Conservation (phyloP, 2,888 invertebrate species). For the Trichopria drosophilae region DNA sequence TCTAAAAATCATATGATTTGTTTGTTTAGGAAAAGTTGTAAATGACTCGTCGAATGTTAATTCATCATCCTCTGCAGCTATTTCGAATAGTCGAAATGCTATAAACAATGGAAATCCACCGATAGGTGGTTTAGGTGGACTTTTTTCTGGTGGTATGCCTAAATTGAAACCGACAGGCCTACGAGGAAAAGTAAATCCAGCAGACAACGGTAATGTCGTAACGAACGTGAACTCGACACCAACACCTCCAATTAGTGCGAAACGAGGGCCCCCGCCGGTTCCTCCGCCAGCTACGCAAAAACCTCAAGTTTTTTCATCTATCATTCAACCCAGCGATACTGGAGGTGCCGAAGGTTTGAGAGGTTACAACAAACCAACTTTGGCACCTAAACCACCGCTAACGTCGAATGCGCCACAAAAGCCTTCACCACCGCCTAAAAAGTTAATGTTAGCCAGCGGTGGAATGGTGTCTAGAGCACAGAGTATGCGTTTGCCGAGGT, state of each 20-base stretch:
- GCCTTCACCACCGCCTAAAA: constrained; percentile 71
- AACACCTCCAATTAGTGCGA: constrained; percentile 43
- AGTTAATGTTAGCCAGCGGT: constrained; percentile 58
- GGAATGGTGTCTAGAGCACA: constrained; percentile 74
- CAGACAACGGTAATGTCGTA: constrained; percentile 37
- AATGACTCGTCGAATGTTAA: constrained; percentile 43
- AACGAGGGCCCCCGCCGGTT: constrained; percentile 80
- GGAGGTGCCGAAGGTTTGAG: constrained; percentile 43
- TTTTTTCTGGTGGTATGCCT: constrained; percentile 84
- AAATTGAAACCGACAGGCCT: constrained; percentile 73
- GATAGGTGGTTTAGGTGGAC: constrained; percentile 69
- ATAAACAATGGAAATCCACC: constrained; percentile 49
- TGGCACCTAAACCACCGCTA: constrained; percentile 82
- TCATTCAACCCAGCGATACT: constrained; percentile 9
- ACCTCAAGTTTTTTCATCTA: constrained; percentile 61
- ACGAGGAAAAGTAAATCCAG: constrained; percentile 46
- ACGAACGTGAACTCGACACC: constrained; percentile 36
- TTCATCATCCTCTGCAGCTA: constrained; percentile 33
- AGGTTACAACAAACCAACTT: constrained; percentile 71
- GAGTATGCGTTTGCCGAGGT: constrained; percentile 82
- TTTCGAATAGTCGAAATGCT: constrained; percentile 35
- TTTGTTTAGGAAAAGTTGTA: constrained; percentile 53
- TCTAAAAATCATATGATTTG: too few species aligned
- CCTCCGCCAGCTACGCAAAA: constrained; percentile 71
- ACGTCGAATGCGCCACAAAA: constrained; percentile 58